These are phyloP conservation scores for Archaeoteleia sp. DNA, from an alignment of 2,888 invertebrate genomes.

Conservation along the genomic window DNA sequence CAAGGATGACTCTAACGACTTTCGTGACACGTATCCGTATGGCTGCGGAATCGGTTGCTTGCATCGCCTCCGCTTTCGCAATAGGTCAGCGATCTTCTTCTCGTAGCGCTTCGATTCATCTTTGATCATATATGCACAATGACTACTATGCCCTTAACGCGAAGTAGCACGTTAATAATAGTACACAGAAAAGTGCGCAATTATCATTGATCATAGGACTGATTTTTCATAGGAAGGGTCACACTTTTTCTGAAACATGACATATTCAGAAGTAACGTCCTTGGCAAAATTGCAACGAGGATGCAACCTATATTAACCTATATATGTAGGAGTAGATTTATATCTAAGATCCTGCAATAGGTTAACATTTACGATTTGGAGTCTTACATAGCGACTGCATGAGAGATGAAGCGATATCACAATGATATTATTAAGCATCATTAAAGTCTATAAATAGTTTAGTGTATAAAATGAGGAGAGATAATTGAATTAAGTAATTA, in stretches of 20 bases:
- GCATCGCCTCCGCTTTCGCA: slow-evolving; percentile 68
- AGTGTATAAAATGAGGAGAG: too few species aligned
- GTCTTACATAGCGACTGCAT: too few species aligned
- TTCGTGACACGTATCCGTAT: slow-evolving; percentile 44
- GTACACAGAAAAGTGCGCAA: slow-evolving; percentile 28
- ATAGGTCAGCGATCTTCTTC: slow-evolving; percentile 65
- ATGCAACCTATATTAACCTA: too few species aligned
- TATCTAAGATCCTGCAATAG: slow-evolving; percentile 32
- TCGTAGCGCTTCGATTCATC: slow-evolving; percentile 49
- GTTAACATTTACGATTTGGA: too few species aligned
- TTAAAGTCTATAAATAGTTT: too few species aligned
- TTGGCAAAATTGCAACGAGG: slow-evolving; percentile 33
- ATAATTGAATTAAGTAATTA: too few species aligned
- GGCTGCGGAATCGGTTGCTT: slow-evolving; percentile 57
- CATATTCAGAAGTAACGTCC: slow-evolving; percentile 15
- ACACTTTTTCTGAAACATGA: slow-evolving; percentile 32
- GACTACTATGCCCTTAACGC: slow-evolving; percentile 40
- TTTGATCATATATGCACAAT: slow-evolving; percentile 44
- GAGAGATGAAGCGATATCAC: too few species aligned
- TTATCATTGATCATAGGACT: slow-evolving; percentile 31
- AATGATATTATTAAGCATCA: too few species aligned
- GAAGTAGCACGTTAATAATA: slow-evolving; percentile 21
- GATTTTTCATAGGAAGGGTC: slow-evolving; percentile 43
- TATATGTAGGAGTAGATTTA: too few species aligned
- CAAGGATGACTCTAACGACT: slow-evolving; percentile 64